Conservation (phyloP, 1,140 invertebrate genomes). For the Bombus turneri region DNA sequence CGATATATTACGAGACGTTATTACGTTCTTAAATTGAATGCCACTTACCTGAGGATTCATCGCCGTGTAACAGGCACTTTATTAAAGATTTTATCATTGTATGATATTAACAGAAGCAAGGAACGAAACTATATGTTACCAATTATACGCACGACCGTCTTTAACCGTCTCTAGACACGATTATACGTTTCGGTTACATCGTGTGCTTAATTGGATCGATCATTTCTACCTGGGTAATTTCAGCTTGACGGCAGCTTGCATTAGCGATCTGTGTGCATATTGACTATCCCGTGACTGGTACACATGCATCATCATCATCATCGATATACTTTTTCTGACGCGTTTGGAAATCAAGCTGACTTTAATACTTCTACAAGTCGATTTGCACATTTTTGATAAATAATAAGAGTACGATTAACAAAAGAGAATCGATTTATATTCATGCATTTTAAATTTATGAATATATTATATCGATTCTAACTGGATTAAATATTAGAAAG, state of each 20-base stretch:
- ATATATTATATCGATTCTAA: background rate
- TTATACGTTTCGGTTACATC: conserved; percentile 50
- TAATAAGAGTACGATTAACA: background rate
- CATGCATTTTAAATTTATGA: background rate
- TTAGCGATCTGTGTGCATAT: conserved; percentile 4
- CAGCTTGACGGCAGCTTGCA: conserved; percentile 32
- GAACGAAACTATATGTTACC: conserved; percentile 24
- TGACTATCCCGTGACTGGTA: background rate
- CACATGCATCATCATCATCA: background rate
- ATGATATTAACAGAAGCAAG: background rate
- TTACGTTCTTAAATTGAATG: conserved; percentile 19
- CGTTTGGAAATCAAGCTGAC: background rate
- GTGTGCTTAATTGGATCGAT: conserved; percentile 53
- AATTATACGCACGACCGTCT: conserved; percentile 41
- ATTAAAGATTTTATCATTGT: conserved; percentile 47
- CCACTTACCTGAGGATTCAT: conserved; percentile 30
- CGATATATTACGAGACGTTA: conserved; percentile 12
- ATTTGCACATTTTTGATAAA: background rate
- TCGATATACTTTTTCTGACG: background rate
- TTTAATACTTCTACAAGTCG: background rate
- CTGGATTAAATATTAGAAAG: background rate
- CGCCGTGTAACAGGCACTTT: conserved; percentile 21
- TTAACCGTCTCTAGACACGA: conserved; percentile 34
- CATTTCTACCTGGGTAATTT: conserved; percentile 51
- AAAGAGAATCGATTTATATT: background rate